phyloP scores from a whole-genome alignment of 2,888 invertebrate genomes.

The Sympetrum striolatum region DNA sequence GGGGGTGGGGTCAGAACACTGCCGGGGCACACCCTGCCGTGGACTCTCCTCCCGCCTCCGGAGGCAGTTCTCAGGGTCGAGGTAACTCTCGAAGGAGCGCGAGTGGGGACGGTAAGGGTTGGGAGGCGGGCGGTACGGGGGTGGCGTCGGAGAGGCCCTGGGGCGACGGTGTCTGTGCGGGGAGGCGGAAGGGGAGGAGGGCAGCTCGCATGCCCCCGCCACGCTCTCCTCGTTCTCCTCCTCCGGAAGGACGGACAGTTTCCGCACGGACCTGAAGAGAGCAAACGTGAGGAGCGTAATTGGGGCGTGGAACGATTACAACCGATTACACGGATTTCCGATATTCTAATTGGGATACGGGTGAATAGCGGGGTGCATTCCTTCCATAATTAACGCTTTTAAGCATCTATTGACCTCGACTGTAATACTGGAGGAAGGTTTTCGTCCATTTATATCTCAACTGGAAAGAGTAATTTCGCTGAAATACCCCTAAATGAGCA shows the following conservation, averaged over 20 bases:
- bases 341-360: too few relatives aligned
- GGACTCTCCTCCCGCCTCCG: slow-evolving; percentile 24
- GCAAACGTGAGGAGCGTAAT: background rate
- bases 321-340: too few relatives aligned
- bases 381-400: too few relatives aligned
- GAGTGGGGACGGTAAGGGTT: slow-evolving; percentile 34
- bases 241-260: slow-evolving; percentile 40
- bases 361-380: too few relatives aligned
- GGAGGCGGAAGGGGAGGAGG: background rate
- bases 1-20: slow-evolving; percentile 31
- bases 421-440: too few relatives aligned
- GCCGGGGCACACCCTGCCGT: background rate
- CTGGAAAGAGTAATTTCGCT: too few relatives aligned
- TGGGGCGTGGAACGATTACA: background rate
- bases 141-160: background rate
- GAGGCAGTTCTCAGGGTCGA: slow-evolving; percentile 6
- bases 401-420: too few relatives aligned
- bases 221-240: slow-evolving; percentile 1
- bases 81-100: slow-evolving; percentile 28
- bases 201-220: background rate
- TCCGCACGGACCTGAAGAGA: slow-evolving; percentile 13
- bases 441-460: too few relatives aligned
- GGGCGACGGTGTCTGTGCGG: background rate
- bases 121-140: slow-evolving; percentile 25
- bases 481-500: too few relatives aligned